Base-by-base conservation (phyloP, 2,888 invertebrate species). In the Eristalis intricaria region DNA sequence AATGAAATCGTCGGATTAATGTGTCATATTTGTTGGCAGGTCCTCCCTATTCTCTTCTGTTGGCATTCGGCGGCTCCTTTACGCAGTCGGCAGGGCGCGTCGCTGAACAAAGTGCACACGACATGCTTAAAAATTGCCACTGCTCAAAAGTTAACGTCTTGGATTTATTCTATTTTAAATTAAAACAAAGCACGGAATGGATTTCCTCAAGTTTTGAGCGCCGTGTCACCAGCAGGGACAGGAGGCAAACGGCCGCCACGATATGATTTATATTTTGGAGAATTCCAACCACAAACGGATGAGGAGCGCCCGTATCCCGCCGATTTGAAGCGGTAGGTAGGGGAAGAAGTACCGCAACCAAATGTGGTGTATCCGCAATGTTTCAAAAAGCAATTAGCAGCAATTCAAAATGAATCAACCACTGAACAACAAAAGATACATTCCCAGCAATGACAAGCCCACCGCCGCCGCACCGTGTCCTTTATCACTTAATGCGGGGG, bases 1-100 rank as follows among this genome's bases (percentile, higher is more conserved):
- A 86, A 82, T 65, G 64, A 74, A 82, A 74, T 66, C 66, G 73
- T 65, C 35, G 74, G 64, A 82, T 86, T 82, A 86, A 82, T 82
- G 70, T 86, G 86, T 82, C 78, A 78, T 81, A 71, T 74, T 82
- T 70, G 69, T 70, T 71, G 78, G 65, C 78, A 78, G 38, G 63
- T 63, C 69, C 63, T 73, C 71, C 71, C 76, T 63, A 69, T 11
- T 43, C 43, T 43, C 43, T 15, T n/a, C 15, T 26, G 26, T 26
- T 26, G 26, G 3, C 26, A 26, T 26, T 26, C 26, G 40, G 3
- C 15, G 43, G 43, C 15, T n/a, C n/a, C 43, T 43, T 10, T 50
- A 50, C 19, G 50, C 43, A n/a, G 43, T n/a, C n/a, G 43, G 19
- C n/a, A 50, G 43, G n/a, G n/a, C n/a, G 43, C 50, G 50, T 8